phyloP scores from a whole-genome alignment of 2,888 invertebrate species.

The Lasioglossum villosulum region DNA sequence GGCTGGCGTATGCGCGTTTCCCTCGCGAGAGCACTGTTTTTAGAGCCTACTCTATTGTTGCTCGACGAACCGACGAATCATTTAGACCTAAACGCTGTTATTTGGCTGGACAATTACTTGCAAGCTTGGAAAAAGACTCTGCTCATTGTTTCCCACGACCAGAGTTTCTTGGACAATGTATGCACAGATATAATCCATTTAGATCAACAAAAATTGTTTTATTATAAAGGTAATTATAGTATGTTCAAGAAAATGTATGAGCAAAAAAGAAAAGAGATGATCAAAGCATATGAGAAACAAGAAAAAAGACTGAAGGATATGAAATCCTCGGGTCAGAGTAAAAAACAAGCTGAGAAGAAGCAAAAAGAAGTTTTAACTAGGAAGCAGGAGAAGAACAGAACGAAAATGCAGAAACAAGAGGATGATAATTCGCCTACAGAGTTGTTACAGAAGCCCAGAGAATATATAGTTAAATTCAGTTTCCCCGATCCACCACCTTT shows the following conservation, averaged over 20 bases:
- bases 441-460: constrained; percentile 95
- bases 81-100: constrained; percentile 99
- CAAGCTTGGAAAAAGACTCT: constrained; percentile 99
- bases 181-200: constrained; percentile 99
- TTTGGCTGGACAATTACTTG: constrained; percentile 99
- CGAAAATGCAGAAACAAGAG: constrained; percentile 92
- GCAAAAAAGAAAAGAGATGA: constrained; percentile 97
- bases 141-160: constrained; percentile 99
- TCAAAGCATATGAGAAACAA: constrained; percentile 99
- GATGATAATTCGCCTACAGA: constrained; percentile 93
- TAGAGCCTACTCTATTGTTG: constrained; percentile 98
- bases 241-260: constrained; percentile 99
- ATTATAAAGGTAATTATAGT: constrained; percentile 99
- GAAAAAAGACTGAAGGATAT: constrained; percentile 97
- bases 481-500: constrained; percentile 99
- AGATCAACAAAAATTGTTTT: constrained; percentile 96
- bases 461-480: constrained; percentile 98
- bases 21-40: constrained; percentile 96
- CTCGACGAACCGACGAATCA: constrained; percentile 99
- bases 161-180: constrained; percentile 99
- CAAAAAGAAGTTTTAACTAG: constrained; percentile 95
- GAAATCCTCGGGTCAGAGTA: constrained; percentile 97
- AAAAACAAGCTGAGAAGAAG: constrained; percentile 98
- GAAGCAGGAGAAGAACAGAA: constrained; percentile 96
- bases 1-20: constrained; percentile 99